Evolutionary conservation across 1,140 invertebrate species (phyloP).

Genomic region (Asbolus verrucosus): DNA sequence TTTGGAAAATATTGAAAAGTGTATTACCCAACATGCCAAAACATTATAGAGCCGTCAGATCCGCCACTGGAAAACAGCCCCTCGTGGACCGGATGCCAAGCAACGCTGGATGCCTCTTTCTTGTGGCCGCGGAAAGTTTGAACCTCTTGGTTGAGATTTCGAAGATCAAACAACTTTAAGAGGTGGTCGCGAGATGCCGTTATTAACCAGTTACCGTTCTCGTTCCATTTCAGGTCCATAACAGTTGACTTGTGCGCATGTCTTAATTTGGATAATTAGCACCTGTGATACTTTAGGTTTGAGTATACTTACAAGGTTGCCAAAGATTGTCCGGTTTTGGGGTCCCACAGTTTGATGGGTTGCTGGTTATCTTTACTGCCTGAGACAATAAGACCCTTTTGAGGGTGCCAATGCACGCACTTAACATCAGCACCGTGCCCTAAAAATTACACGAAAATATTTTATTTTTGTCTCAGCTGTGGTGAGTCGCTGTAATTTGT

Average conservation of each 20-base stretch:
- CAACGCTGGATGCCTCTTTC: slow-evolving; percentile 96
- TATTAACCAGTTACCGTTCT: slow-evolving; percentile 99
- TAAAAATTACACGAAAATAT: slow-evolving; percentile 61
- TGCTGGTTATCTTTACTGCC: slow-evolving; percentile 99
- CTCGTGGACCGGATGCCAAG: slow-evolving; percentile 98
- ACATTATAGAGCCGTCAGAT: slow-evolving; percentile 97
- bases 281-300: background rate
- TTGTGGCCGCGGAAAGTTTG: slow-evolving; percentile 98
- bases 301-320: slow-evolving; percentile 76
- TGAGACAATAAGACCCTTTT: slow-evolving; percentile 95
- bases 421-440: slow-evolving; percentile 99
- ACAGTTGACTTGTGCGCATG: slow-evolving; percentile 99
- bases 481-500: slow-evolving; percentile 10
- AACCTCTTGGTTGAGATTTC: slow-evolving; percentile 93
- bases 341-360: slow-evolving; percentile 99
- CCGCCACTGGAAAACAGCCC: slow-evolving; percentile 96
- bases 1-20: no score
- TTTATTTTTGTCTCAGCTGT: no score
- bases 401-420: slow-evolving; percentile 99
- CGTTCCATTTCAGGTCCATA: slow-evolving; percentile 99
- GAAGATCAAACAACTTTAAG: slow-evolving; percentile 97
- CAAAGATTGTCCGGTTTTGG: slow-evolving; percentile 90
- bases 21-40: slow-evolving; percentile 95
- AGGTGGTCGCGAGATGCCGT: slow-evolving; percentile 98
- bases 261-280: slow-evolving; percentile 65